These are phyloP conservation scores for Apodemus speciosus DNA, from an alignment of 2,113 vertebrate species.

Conservation along the genomic window DNA sequence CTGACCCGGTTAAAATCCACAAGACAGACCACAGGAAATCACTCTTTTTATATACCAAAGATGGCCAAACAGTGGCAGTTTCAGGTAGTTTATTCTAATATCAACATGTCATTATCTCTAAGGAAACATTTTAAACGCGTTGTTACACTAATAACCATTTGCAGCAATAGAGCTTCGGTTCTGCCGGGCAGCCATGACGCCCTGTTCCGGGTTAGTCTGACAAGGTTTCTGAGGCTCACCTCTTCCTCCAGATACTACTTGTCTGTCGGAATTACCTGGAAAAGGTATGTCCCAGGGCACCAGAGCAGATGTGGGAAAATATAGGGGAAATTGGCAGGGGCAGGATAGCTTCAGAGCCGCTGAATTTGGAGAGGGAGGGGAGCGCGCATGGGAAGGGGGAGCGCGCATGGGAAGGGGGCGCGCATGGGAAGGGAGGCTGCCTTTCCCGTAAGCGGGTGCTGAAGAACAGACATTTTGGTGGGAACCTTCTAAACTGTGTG, in stretches of 20 bases:
- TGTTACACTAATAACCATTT: too few species aligned
- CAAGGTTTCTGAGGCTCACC: neutral
- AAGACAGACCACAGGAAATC: neutral
- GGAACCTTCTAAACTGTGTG: neutral
- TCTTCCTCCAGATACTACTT: constrained; percentile 4
- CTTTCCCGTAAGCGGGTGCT: neutral
- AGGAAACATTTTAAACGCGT: neutral
- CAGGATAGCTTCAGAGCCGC: neutral
- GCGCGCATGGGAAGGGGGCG: neutral
- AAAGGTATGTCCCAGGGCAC: neutral
- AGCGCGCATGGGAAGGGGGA: neutral
- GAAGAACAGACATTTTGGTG: constrained; percentile 5
- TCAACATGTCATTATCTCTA: neutral
- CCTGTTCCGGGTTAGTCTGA: neutral
- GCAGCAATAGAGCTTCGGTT: neutral
- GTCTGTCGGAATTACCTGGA: neutral
- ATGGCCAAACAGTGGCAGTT: constrained; percentile 6
- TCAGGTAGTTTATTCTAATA: neutral
- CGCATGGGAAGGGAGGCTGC: too few species aligned
- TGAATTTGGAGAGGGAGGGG: neutral
- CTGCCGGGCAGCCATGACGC: neutral
- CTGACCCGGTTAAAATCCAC: neutral
- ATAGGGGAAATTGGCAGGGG: neutral
- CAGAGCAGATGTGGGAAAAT: neutral
- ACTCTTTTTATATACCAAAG: neutral